Evolutionary conservation across 2,888 invertebrate genomes (phyloP).

Genomic region (Platerodrilus igneus): DNA sequence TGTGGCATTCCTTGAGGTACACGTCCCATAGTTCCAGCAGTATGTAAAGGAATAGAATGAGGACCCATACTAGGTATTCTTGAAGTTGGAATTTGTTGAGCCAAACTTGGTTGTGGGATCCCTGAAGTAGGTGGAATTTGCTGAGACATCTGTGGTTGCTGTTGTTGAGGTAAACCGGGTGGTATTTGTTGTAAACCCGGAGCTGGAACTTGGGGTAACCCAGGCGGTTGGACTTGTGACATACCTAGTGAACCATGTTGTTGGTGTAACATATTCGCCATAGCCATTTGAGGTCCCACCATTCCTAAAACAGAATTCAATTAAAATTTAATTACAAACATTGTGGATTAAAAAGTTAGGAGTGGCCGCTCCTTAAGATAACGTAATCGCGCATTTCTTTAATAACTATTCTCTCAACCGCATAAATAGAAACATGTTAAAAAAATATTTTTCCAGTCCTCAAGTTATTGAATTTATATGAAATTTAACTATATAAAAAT

Average conservation of each 20-base stretch:
- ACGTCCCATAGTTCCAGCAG: constrained; percentile 24
- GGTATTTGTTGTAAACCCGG: constrained; percentile 14
- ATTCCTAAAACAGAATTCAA: constrained; percentile 19
- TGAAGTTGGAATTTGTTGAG: constrained; percentile 15
- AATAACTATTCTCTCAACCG: no score
- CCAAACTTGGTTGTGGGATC: constrained; percentile 15
- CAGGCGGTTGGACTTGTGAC: constrained; percentile 34
- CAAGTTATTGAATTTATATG: no score
- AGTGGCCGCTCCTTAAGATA: no score
- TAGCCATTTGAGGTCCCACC: constrained; percentile 11
- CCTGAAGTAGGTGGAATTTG: constrained; percentile 9
- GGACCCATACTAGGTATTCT: constrained; percentile 18
- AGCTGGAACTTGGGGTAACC: constrained; percentile 26
- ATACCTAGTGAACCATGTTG: constrained; percentile 30
- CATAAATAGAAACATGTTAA: no score
- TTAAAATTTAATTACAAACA: constrained; percentile 19
- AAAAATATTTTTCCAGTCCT: no score
- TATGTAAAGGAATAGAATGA: constrained; percentile 14
- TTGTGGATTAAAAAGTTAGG: no score
- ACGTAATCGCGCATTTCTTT: no score
- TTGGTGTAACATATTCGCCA: no score
- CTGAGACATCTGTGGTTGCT: constrained; percentile 5
- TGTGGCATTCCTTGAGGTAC: constrained; percentile 24
- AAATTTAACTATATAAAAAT: no score
- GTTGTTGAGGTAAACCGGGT: constrained; percentile 22